Base-by-base conservation (phyloP, 2,797 vertebrate species). In the Clarias platycephalus region DNA sequence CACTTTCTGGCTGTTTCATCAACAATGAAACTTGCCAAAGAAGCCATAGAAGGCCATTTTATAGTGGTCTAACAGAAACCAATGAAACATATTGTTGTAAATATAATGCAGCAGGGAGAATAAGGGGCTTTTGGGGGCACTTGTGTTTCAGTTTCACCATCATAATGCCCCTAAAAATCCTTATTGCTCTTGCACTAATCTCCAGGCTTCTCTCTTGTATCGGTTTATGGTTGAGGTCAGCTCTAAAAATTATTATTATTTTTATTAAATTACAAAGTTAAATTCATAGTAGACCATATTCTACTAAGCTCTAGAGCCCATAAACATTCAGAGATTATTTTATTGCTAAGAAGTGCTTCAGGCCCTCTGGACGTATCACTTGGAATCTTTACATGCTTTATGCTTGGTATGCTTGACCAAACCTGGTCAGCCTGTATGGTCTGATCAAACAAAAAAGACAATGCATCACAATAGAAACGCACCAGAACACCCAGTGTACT, bases 81-180 rank as follows among this genome's bases (percentile, higher is more conserved):
- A 53, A 22, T 66, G n/a, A 53, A 80, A 31, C n/a, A 49, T 13
- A 0, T 28, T 28, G 63, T 64, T 86, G 49, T 81, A 82, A 71
- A 80, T 83, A 24, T 83, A 83, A 83, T 87, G 93, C 94, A 92
- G 95, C 96, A 96, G 95, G 96, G 96, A 96, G 96, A 96, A 96
- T 96, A 93, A 97, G 95, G 96, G 96, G 95, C 96, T 97, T 97
- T 97, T 96, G 94, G 96, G 96, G 96, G 96, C 96, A 97, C 95
- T 95, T 97, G 95, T 97, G 96, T 96, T 96, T 95, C 90, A 93
- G 91, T 93, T 95, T 93, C 93, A 92, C 93, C 93, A 96, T 95
- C 96, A 96, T 96, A 97, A 97, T 97, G 96, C 96, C 96, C 96
- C 96, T 96, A 95, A 96, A 97, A 97, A 97, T 96, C 96, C 96